A percentile compares a stretch with the other conserved stretches of the same genome.
Conservation (phyloP, 2,888 invertebrate species). For the Cataglyphis rosenhaueri region DNA sequence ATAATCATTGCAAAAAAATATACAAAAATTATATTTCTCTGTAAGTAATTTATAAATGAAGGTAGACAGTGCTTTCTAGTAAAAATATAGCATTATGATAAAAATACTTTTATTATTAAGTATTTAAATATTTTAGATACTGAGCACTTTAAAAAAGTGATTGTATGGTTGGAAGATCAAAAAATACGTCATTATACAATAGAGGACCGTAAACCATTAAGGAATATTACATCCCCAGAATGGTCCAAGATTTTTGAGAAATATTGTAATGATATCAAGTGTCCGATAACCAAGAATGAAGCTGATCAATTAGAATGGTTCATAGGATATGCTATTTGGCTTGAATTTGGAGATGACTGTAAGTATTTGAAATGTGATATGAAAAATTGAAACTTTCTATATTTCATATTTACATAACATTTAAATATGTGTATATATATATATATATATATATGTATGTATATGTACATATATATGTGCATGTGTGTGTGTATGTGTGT, state of each 20-base stretch:
- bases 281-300: slow-evolving; percentile 89
- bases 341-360: slow-evolving; percentile 94
- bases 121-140: slow-evolving; percentile 88
- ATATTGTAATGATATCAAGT: slow-evolving; percentile 92
- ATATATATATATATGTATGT: not conserved
- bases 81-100: not conserved
- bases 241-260: slow-evolving; percentile 91
- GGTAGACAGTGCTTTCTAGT: not conserved
- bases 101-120: not conserved
- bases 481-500: too few species aligned
- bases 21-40: not conserved
- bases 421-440: not conserved
- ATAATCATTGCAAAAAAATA: not conserved
- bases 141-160: slow-evolving; percentile 91
- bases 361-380: slow-evolving; percentile 70
- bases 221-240: slow-evolving; percentile 88
- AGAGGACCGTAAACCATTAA: slow-evolving; percentile 91
- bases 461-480: too few species aligned
- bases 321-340: slow-evolving; percentile 92
- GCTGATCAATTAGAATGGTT: slow-evolving; percentile 94
- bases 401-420: not conserved
- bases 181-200: slow-evolving; percentile 95
- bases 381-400: not conserved
- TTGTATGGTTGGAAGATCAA: slow-evolving; percentile 97
- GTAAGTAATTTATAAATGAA: not conserved